Evolutionary conservation across 2,888 invertebrate species (phyloP).

Genomic region (Leptopterna dolabrata): DNA sequence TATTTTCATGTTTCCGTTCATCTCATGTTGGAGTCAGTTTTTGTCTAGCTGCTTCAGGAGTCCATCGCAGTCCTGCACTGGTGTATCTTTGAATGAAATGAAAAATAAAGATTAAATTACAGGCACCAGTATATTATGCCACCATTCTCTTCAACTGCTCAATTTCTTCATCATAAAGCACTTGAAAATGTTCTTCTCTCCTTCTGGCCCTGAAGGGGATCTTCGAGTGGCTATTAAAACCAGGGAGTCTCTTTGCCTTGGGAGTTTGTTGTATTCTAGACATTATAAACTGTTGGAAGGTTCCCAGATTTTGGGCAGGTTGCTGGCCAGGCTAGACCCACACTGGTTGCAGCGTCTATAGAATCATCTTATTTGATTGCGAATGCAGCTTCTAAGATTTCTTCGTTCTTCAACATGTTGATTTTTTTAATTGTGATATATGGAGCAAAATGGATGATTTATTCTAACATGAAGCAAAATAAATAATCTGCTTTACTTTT

Average conservation of each 20-base stretch:
- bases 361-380: neutral
- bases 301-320: neutral
- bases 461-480: constrained; percentile 20
- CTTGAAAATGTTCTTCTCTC: too few species aligned
- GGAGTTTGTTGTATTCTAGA: too few species aligned
- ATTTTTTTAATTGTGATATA: neutral
- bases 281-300: neutral
- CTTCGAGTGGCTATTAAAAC: too few species aligned
- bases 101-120: too few species aligned
- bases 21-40: neutral
- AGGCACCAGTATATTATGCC: too few species aligned
- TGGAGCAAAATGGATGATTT: neutral
- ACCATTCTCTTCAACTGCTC: too few species aligned
- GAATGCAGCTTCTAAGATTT: neutral
- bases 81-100: too few species aligned
- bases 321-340: neutral
- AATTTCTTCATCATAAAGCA: too few species aligned
- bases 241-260: too few species aligned
- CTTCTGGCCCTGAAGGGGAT: too few species aligned
- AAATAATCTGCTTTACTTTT: constrained; percentile 32
- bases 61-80: neutral
- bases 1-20: neutral
- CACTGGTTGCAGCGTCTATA: neutral
- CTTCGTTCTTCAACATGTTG: neutral
- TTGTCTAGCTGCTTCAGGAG: neutral